phyloP scores from a whole-genome alignment of 2,888 invertebrate species.

The Hydropsyche betteni region DNA sequence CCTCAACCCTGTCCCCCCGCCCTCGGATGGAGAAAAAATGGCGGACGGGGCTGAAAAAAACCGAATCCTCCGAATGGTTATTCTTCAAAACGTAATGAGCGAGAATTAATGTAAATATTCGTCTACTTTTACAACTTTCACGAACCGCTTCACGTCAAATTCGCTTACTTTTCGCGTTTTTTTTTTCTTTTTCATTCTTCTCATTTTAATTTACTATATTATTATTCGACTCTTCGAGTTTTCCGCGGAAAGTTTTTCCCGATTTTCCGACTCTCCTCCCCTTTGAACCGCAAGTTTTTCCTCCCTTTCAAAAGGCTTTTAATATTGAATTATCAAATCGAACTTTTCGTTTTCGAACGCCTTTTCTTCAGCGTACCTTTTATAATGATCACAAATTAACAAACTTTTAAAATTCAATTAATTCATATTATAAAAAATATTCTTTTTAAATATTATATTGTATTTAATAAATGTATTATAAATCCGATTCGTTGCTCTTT shows the following conservation, averaged over 20 bases:
- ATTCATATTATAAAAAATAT: too few species aligned
- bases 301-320: conserved; percentile 14
- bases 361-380: background rate
- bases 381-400: too few species aligned
- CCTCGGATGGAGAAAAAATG: conserved; percentile 55
- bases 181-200: background rate
- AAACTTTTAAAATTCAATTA: too few species aligned
- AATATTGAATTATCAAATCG: conserved; percentile 41
- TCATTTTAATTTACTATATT: conserved; percentile 3
- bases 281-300: too few species aligned
- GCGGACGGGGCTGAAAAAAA: conserved; percentile 56
- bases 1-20: background rate
- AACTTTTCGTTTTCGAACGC: conserved; percentile 20
- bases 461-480: too few species aligned
- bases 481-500: too few species aligned
- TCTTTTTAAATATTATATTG: too few species aligned
- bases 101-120: conserved; percentile 70
- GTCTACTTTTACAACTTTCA: conserved; percentile 53
- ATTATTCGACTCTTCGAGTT: conserved; percentile 21
- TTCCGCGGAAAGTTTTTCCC: conserved; percentile 15
- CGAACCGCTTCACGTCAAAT: conserved; percentile 37
- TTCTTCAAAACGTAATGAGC: conserved; percentile 70
- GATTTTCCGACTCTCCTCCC: background rate
- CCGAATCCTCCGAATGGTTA: conserved; percentile 66
- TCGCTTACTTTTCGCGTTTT: background rate